Conservation (phyloP, 2,888 invertebrate genomes). For the Seira ritae region DNA sequence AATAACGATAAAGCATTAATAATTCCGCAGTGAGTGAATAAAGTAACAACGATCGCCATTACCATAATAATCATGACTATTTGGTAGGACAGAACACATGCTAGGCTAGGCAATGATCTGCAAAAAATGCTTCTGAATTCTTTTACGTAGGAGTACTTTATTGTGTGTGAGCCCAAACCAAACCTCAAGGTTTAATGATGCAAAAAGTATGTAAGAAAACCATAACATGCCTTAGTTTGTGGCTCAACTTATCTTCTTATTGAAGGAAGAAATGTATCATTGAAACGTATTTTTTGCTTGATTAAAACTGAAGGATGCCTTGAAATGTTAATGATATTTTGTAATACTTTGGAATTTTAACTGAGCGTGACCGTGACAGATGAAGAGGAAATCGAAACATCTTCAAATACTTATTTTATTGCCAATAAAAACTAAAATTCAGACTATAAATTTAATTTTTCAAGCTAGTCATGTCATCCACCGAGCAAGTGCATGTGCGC, state of each 20-base stretch:
- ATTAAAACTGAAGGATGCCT: too few relatives aligned
- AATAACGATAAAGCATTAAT: slow-evolving; percentile 15
- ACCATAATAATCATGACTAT: slow-evolving; percentile 1
- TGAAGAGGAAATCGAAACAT: background rate
- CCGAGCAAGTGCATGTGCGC: background rate
- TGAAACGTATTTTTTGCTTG: too few relatives aligned
- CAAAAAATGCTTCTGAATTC: slow-evolving; percentile 27
- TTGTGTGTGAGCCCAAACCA: slow-evolving; percentile 31
- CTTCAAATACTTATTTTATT: background rate
- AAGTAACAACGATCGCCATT: background rate
- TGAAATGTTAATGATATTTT: too few relatives aligned
- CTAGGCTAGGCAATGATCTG: background rate
- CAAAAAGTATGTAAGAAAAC: background rate
- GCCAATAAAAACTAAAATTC: too few relatives aligned
- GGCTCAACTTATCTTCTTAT: too few relatives aligned
- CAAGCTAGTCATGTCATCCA: background rate
- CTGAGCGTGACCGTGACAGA: too few relatives aligned
- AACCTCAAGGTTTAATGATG: slow-evolving; percentile 51
- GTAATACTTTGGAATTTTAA: too few relatives aligned
- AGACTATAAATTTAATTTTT: too few relatives aligned
- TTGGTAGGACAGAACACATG: background rate
- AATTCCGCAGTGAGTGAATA: slow-evolving; percentile 19
- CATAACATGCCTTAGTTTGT: background rate
- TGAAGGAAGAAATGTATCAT: too few relatives aligned
- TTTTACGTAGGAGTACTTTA: slow-evolving; percentile 54